Evolutionary conservation across 2,888 invertebrate genomes (phyloP), one percentile per base, ranked within the genome.

Genomic region (Eupithecia abbreviata): DNA sequence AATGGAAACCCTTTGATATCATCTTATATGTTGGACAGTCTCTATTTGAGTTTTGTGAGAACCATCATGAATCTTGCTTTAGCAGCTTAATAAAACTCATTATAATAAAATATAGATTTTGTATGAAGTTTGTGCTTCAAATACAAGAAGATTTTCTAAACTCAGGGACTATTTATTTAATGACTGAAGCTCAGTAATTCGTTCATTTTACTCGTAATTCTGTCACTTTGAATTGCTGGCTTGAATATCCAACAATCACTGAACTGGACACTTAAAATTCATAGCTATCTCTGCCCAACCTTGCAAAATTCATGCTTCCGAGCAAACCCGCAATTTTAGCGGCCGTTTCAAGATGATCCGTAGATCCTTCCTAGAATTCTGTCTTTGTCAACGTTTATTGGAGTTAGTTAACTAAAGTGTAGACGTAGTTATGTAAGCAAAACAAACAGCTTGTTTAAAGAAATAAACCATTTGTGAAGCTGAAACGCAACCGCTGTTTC

Each of bases 401-500:
- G 10, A 62, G 18, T 58, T n/a, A 5, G 62, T 62, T 30, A 30
- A 62, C 62, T 30, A 18, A 10, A 58, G 18, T 62, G 62, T 62
- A 62, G 30, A 62, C 30, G 30, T 62, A 62, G 62, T 62, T 62
- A 62, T 30, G 3, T 30, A 62, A 18, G 18, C 62, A 30, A 62
- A 18, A 68, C 42, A 68, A 68, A 7, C 15, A 18, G 49, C 49
- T 70, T 30, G 49, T 47, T 70, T 13, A 71, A n/a, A 51, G 42
- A 71, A 71, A 69, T 47, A 69, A 69, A 47, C 2, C 69, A 69
- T 66, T 66, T 66, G 77, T 62, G 41, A 75, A 72, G 71, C 71
- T 55, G 71, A 71, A 74, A 58, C 71, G 74, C 45, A 45, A 68
- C 73, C 71, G 81, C 80, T 84, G 81, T 81, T 84, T 76, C 71